Evolutionary conservation across 2,888 invertebrate genomes (phyloP).

Genomic region (Agrochola circellaris): DNA sequence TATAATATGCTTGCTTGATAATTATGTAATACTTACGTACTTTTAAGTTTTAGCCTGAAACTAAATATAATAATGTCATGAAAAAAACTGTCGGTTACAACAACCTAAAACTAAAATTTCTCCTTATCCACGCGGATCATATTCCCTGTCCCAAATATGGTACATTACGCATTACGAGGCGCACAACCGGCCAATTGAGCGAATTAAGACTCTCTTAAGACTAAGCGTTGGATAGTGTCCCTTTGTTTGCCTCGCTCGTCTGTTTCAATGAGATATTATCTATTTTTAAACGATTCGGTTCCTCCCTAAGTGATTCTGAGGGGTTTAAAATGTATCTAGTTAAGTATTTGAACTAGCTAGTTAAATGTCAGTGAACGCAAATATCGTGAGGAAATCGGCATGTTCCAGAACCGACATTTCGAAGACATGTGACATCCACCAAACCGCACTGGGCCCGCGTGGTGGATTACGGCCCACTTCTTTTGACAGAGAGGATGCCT

Average conservation of each 20-base stretch:
- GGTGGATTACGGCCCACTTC: background rate
- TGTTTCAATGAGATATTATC: slow-evolving; percentile 59
- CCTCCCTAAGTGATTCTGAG: slow-evolving; percentile 14
- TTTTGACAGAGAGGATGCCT: background rate
- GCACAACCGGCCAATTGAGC: slow-evolving; percentile 86
- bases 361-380: background rate
- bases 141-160: slow-evolving; percentile 79
- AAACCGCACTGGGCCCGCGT: background rate
- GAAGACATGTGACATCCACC: background rate
- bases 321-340: background rate
- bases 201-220: slow-evolving; percentile 81
- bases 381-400: background rate
- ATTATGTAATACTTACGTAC: too few species aligned
- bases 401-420: background rate
- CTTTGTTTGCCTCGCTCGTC: slow-evolving; percentile 60
- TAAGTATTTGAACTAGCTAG: background rate
- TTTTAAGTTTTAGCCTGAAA: too few species aligned
- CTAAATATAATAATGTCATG: background rate
- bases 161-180: slow-evolving; percentile 84
- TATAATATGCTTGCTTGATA: too few species aligned
- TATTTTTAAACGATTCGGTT: slow-evolving; percentile 43
- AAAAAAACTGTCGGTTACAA: background rate
- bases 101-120: slow-evolving; percentile 12
- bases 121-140: slow-evolving; percentile 64
- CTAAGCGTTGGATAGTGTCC: slow-evolving; percentile 60